Evolutionary conservation across 1,140 invertebrate genomes (phyloP), one percentile per base, ranked within the genome.

Genomic region (Sitodiplosis mosellana): DNA sequence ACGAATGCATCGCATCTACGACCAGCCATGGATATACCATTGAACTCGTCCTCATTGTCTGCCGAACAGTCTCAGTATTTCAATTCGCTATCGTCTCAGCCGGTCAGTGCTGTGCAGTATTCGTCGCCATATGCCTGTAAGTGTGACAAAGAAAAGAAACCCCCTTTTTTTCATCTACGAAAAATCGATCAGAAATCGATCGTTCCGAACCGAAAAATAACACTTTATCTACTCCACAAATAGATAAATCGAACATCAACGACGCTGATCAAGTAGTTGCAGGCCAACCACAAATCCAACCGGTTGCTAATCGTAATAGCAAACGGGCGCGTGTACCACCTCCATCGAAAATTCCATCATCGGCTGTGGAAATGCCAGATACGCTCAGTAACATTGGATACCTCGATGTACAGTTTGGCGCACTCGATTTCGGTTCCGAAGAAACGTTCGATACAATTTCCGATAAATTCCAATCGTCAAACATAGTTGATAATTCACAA

Each of bases 311-410:
- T 27, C 27, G 27, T 27, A 76, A 84, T 56, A 50, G 61, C n/a
- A 55, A 61, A 21, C 76, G 84, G 54, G 77, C 85, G n/a, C 77
- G 87, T 56, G 75, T 90, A 45, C 87, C 87, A 46, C 86, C 85
- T 40, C 87, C 88, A 14, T 91, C 88, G 17, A 93, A 93, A 79
- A 95, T 96, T 55, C 91, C 90, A 33, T 77, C 87, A 15, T 86
- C 79, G 50, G 91, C 90, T 42, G 91, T 96, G 22, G 90, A 95
- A 65, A 96, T 96, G 91, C 91, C 81, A 0, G 88, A 91, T 64
- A 77, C 78, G 21, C 72, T 73, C 48, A 76, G 73, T 53, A 70
- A 69, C 51, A 82, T 87, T 51, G 76, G 76, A 51, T 81, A 83
- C 55, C 71, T 96, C 44, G 89, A 93, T 70, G 87, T 94, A 44